Base-by-base conservation (phyloP, 1,140 invertebrate genomes). In the Uloborus diversus region DNA sequence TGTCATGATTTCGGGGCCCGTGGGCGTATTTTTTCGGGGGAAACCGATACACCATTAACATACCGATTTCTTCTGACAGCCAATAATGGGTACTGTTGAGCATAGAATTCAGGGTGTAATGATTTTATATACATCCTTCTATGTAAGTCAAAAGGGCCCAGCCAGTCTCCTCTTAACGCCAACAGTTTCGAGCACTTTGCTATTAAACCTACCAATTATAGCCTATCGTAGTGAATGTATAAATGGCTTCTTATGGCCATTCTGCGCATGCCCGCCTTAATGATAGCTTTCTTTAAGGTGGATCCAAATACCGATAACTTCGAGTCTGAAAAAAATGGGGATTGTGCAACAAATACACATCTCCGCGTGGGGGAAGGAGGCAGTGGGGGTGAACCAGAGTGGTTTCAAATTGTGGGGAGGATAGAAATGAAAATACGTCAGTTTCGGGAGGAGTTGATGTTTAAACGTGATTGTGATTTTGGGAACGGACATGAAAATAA, bases 171-270 rank as follows among this genome's bases (percentile, higher is more conserved):
- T 35, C 47, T 73, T 42, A 53, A 47, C 25, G 69, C 69, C 68
- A 70, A 70, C 68, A 57, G 51, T 37, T 73, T 61, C 33, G 28
- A 56, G 37, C 28, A 56, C 28, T 62, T 64, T 64, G 71, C 71
- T 62, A 75, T 75, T 75, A 75, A 75, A 75, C 71, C 71, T 75
- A 51, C 71, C 71, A 75, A 75, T 75, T 75, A 75, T 47, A 75
- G 71, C 62, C 42, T 62, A 64, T 75, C 69, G 53, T 51, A 73
- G 69, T 75, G 71, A 75, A 75, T 75, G 71, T 53, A 75, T 75
- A 75, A 75, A 75, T 47, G 59, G 59, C 56, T 75, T 27, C 59
- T 73, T 56, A 73, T 73, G 69, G 25, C 25, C 69, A 47, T 73
- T 73, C 56, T 73, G 37, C 69, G n/a, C 57, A 75, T 75, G 71